Base-by-base conservation (phyloP, 1,140 invertebrate genomes). In the Papilio xuthus region DNA sequence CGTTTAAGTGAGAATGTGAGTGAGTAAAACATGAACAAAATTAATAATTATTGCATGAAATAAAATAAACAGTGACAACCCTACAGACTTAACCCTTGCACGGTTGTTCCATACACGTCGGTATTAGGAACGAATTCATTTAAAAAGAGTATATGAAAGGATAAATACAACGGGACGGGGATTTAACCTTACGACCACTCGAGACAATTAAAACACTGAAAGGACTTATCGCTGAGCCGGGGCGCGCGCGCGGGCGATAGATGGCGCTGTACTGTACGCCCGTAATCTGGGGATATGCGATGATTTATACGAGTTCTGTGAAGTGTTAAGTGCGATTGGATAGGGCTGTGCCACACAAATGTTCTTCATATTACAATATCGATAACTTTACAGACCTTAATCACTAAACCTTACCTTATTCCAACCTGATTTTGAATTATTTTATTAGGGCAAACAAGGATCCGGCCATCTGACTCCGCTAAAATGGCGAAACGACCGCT, bases 181-280 rank as follows among this genome's bases (percentile, higher is more conserved):
- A 37, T 23, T 42, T 32, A 37, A 47, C 32, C 53, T 53, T 41
- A 53, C 32, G 74, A 41, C 53, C 32, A 53, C 74, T 76, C 32
- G 28, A 47, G 74, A 76, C 74, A 76, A 76, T 76, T 76, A 76
- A 76, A 76, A 60, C 74, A 53, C 50, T 60, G 50, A 60, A 76
- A 41, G 53, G 74, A 60, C 74, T 76, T 76, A 60, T 60, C 74
- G 10, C 26, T 76, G 44, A 76, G 74, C 73, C 53, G 53, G 74
- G 50, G 32, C 32, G 2, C 15, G 32, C 20, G 53, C 32, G 50
- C 56, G 37, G 28, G 56, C 53, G 50, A 53, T 76, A 37, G 74
- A 76, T 23, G 74, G 28, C 28, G 32, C 37, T 42, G 42, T 50
- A 28, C 72, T 74, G 72, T 28, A 50, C 13, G 26, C 73, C 53